Conservation (phyloP, 1,140 invertebrate genomes). For the Drosophila kepulauana region DNA sequence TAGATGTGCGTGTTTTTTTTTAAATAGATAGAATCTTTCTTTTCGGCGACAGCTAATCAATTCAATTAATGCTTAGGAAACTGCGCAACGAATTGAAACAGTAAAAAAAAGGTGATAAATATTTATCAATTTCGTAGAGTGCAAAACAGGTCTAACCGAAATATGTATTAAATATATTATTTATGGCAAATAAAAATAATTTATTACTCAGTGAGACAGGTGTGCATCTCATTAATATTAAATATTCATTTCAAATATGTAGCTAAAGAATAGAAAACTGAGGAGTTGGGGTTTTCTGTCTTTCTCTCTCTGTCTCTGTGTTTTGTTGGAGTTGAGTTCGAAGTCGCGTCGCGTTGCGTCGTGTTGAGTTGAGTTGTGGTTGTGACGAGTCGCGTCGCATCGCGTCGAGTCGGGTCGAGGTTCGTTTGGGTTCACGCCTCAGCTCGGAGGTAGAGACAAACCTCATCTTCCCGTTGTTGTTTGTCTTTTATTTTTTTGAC, state of each 20-base stretch:
- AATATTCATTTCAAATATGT: not conserved
- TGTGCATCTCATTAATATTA: conserved; percentile 23
- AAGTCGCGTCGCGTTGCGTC: conserved; percentile 12
- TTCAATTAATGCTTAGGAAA: conserved; percentile 8
- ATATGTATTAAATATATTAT: conserved; percentile 23
- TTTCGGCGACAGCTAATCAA: not conserved
- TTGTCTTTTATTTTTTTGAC: conserved; percentile 26
- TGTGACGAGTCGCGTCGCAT: conserved; percentile 12
- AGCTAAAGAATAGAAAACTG: conserved; percentile 2
- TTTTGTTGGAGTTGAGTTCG: conserved; percentile 10
- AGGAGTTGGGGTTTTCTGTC: conserved; percentile 11
- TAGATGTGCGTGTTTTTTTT: not conserved
- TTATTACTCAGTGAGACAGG: conserved; percentile 3
- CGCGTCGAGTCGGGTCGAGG: conserved; percentile 30
- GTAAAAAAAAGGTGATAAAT: conserved; percentile 3
- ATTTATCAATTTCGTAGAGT: not conserved
- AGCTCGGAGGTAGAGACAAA: conserved; percentile 37
- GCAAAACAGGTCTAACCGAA: conserved; percentile 13
- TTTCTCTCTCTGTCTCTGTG: not conserved
- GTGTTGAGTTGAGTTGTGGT: not conserved
- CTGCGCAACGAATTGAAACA: conserved; percentile 11
- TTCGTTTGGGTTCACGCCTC: conserved; percentile 40
- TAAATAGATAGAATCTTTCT: not conserved
- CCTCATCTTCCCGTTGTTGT: conserved; percentile 13
- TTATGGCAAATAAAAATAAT: conserved; percentile 10